phyloP scores from a whole-genome alignment of 92 coral and sea anemone species.

The Phenganax subtilis region DNA sequence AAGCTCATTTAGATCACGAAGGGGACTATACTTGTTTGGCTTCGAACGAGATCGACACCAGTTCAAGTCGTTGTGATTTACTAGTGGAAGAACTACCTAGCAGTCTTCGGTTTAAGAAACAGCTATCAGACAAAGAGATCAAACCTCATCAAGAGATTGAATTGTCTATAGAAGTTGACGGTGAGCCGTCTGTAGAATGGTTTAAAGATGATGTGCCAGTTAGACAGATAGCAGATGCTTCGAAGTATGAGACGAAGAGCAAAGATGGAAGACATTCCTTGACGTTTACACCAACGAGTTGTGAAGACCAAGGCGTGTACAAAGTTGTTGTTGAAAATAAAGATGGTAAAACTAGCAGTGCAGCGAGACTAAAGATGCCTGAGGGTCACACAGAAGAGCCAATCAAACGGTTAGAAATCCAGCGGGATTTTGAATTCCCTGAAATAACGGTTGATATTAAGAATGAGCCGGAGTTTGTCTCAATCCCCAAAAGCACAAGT shows the following conservation, averaged over 20 bases:
- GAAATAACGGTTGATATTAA: slow-evolving; percentile 20
- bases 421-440: slow-evolving; percentile 18
- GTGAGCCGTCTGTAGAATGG: slow-evolving; percentile 76
- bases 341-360: slow-evolving; percentile 59
- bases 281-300: slow-evolving; percentile 57
- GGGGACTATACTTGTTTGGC: slow-evolving; percentile 78
- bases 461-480: slow-evolving; percentile 37
- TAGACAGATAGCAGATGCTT: slow-evolving; percentile 6
- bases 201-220: slow-evolving; percentile 61
- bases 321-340: slow-evolving; percentile 65
- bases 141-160: slow-evolving; percentile 54
- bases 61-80: slow-evolving; percentile 60
- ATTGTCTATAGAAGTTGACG: slow-evolving; percentile 68
- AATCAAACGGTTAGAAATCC: slow-evolving; percentile 5
- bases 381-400: slow-evolving; percentile 23
- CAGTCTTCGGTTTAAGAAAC: slow-evolving; percentile 68
- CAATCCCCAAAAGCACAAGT: slow-evolving; percentile 4
- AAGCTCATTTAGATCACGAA: slow-evolving; percentile 71
- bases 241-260: slow-evolving; percentile 23
- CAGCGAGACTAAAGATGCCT: slow-evolving; percentile 54
- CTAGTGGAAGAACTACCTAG: slow-evolving; percentile 67
- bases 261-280: slow-evolving; percentile 49
- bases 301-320: slow-evolving; percentile 74
- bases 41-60: slow-evolving; percentile 56
- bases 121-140: slow-evolving; percentile 50